Evolutionary conservation across 2,113 vertebrate species (phyloP), one percentile per base, ranked within the genome.

Genomic region (Crotalus tigris): DNA sequence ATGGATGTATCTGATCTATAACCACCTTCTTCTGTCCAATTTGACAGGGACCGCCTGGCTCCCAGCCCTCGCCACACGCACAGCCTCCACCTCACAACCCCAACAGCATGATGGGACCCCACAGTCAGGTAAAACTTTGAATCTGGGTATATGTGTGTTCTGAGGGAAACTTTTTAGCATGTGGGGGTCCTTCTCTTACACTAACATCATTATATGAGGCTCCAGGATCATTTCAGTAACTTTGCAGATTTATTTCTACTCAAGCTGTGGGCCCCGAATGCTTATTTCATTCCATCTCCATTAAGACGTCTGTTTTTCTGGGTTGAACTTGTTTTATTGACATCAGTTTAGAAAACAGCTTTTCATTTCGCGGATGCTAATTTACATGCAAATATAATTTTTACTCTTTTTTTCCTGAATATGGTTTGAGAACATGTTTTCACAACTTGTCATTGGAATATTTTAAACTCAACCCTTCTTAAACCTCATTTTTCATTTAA

Each of bases 31-130:
- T 98, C 98, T 97, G 98, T 97, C 97, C 98, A 97, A 98, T 98
- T 97, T 98, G 97, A 98, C 98, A 99, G 99, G 99, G 99, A 98
- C 99, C 99, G 97, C 98, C 99, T 97, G 99, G 99, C 98, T 99
- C 99, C 97, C 99, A 99, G 98, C 99, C 99, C 97, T 99, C 99
- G 98, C 99, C 99, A 98, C 99, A 99, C 98, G 98, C 99, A 98
- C 98, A 98, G 98, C 98, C 98, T 98, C 99, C 99, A 98, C 98
- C 99, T 98, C 99, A 99, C 98, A 99, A 99, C 97, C 98, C 99
- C 98, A 99, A 99, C 98, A 99, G 98, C 98, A 99, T 99, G 99
- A 99, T 99, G 99, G 99, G 99, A 98, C 99, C 99, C 96, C 99
- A 99, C 98, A 99, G 99, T 98, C 99, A 99, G 99, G 99, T 99